phyloP scores from a whole-genome alignment of 2,888 invertebrate genomes.

The Drosophila nigricruria region DNA sequence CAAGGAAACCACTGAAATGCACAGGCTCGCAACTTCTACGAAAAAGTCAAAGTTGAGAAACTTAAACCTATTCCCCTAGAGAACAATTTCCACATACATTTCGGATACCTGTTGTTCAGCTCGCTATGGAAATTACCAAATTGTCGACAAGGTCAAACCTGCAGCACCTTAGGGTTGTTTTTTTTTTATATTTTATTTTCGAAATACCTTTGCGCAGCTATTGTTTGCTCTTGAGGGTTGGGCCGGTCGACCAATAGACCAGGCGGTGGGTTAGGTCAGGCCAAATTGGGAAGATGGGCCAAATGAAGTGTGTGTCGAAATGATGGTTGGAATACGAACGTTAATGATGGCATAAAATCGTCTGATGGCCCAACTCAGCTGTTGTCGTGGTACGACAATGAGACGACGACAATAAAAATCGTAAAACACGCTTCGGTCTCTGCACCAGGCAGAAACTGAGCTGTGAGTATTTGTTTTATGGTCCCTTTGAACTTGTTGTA shows the following conservation, averaged over 20 bases:
- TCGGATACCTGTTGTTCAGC: slow-evolving; percentile 20
- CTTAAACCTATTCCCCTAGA: neutral
- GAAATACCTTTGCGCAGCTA: slow-evolving; percentile 12
- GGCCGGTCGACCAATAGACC: slow-evolving; percentile 8
- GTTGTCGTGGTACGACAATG: slow-evolving; percentile 45
- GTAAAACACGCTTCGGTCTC: slow-evolving; percentile 66
- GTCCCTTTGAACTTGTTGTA: slow-evolving; percentile 19
- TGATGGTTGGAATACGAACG: slow-evolving; percentile 35
- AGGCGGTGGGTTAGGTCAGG: slow-evolving; percentile 50
- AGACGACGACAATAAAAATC: slow-evolving; percentile 64
- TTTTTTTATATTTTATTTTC: neutral
- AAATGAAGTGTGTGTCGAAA: slow-evolving; percentile 57
- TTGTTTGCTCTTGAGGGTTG: slow-evolving; percentile 33
- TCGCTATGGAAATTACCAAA: slow-evolving; percentile 13
- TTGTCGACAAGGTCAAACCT: slow-evolving; percentile 20
- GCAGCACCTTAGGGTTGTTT: slow-evolving; percentile 12
- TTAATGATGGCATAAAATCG: slow-evolving; percentile 63
- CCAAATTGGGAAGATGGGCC: slow-evolving; percentile 13
- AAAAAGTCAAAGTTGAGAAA: neutral
- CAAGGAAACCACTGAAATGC: neutral
- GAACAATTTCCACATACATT: neutral
- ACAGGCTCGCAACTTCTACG: slow-evolving; percentile 7
- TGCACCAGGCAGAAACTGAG: slow-evolving; percentile 18
- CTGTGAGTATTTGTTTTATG: slow-evolving; percentile 54
- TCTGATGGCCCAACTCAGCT: slow-evolving; percentile 21